Conservation (phyloP, 2,888 invertebrate species). For the Ochlodes sylvanus region DNA sequence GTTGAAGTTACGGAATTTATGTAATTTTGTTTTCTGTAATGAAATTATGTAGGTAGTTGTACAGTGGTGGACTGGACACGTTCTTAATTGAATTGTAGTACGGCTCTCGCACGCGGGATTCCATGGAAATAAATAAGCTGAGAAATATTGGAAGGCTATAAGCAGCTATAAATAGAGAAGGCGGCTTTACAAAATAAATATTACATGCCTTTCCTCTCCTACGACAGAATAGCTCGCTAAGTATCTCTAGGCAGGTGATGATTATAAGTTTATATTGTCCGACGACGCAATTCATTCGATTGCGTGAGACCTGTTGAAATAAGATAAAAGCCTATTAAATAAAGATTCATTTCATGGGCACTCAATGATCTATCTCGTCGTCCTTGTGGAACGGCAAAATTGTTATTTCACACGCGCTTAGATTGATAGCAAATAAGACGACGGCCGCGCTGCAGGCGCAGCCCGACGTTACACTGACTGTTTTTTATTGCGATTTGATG, state of each 20-base stretch:
- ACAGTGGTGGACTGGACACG: background rate
- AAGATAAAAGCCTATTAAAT: constrained; percentile 37
- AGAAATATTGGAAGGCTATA: background rate
- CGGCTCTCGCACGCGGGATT: background rate
- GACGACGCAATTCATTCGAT: constrained; percentile 25
- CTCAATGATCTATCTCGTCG: constrained; percentile 30
- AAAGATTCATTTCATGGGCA: constrained; percentile 35
- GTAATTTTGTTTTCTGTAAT: constrained; percentile 34
- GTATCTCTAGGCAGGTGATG: constrained; percentile 8
- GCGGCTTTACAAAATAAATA: constrained; percentile 8
- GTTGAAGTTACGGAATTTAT: constrained; percentile 27
- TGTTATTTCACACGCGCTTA: constrained; percentile 39
- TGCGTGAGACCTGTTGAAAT: constrained; percentile 36
- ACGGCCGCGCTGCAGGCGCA: constrained; percentile 41
- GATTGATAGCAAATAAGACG: constrained; percentile 49
- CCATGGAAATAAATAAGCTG: background rate
- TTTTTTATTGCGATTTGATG: constrained; percentile 22
- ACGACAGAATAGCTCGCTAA: constrained; percentile 8
- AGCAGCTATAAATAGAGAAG: background rate
- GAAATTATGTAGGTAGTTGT: constrained; percentile 16
- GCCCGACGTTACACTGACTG: constrained; percentile 9
- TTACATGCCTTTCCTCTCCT: constrained; percentile 2
- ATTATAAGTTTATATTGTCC: constrained; percentile 29
- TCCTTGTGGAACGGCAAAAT: constrained; percentile 28
- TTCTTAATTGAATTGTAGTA: constrained; percentile 5